Evolutionary conservation across 2,113 vertebrate species (phyloP).

Genomic region (Rhea americana): DNA sequence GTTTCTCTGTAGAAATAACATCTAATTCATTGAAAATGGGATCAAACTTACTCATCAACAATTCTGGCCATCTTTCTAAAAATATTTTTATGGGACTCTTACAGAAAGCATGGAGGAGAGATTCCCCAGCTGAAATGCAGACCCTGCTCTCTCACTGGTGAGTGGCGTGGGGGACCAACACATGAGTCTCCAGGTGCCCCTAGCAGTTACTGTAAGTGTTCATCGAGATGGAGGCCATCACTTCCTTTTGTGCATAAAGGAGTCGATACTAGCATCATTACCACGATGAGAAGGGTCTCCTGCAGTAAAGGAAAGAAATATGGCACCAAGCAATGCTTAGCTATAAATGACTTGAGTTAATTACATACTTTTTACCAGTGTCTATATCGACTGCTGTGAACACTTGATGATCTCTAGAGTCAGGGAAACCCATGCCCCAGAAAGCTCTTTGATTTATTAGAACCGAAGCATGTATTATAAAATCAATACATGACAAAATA

Average conservation of each 20-base stretch:
- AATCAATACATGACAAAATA: not conserved
- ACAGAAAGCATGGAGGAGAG: not conserved
- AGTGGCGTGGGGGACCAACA: not conserved
- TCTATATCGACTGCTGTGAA: not conserved
- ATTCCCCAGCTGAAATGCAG: not conserved
- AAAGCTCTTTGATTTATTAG: not conserved
- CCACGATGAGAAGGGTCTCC: not conserved
- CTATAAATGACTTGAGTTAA: not conserved
- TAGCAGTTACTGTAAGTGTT: not conserved
- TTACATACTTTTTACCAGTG: not conserved
- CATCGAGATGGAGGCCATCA: accelerated
- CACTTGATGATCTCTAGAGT: not conserved
- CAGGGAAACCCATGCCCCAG: not conserved
- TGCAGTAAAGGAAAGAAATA: not conserved
- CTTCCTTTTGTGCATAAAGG: not conserved
- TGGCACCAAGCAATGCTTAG: not conserved
- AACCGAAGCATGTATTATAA: not conserved
- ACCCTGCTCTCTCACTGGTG: not conserved
- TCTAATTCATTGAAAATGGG: not conserved
- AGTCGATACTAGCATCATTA: not conserved
- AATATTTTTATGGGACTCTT: not conserved
- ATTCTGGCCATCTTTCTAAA: not conserved
- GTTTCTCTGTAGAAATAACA: not conserved
- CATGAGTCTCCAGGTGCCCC: too few relatives aligned
- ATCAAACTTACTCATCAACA: not conserved